Evolutionary conservation across 2,888 invertebrate species (phyloP).

Genomic region (Salticus scenicus): DNA sequence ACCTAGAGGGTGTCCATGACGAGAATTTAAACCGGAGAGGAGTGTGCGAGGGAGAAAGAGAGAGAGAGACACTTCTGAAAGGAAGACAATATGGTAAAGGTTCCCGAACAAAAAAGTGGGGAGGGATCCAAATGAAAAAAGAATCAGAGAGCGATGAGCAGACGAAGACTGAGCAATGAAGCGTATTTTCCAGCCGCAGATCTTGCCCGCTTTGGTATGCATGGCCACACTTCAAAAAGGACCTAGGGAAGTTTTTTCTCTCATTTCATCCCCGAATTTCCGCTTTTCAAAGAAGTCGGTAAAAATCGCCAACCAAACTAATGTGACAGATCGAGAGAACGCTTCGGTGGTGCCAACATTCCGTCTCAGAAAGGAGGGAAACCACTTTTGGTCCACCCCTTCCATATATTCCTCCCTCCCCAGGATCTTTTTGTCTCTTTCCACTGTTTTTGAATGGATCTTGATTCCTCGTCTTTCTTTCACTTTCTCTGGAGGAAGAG

Average conservation of each 20-base stretch:
- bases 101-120: constrained; percentile 11
- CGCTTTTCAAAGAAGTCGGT: constrained; percentile 65
- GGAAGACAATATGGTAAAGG: constrained; percentile 62
- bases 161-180: constrained; percentile 61
- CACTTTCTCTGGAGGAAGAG: not conserved
- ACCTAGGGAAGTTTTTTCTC: constrained; percentile 53
- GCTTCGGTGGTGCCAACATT: constrained; percentile 69
- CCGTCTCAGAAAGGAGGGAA: constrained; percentile 47
- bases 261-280: constrained; percentile 46
- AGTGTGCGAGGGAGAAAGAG: not conserved
- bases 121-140: not conserved
- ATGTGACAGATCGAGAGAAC: constrained; percentile 67
- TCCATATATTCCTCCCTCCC: constrained; percentile 9
- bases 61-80: constrained; percentile 18
- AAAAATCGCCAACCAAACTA: constrained; percentile 70
- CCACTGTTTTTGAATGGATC: constrained; percentile 45
- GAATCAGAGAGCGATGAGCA: constrained; percentile 50
- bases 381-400: not conserved
- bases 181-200: constrained; percentile 60
- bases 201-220: constrained; percentile 66
- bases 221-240: constrained; percentile 68
- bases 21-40: constrained; percentile 13
- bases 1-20: not conserved
- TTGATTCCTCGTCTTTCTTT: constrained; percentile 21
- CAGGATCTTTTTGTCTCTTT: constrained; percentile 54